A percentile compares a stretch with the other conserved stretches of the same genome.
phyloP scores from a whole-genome alignment of 2,797 vertebrate genomes.

The Ibycter americanus region DNA sequence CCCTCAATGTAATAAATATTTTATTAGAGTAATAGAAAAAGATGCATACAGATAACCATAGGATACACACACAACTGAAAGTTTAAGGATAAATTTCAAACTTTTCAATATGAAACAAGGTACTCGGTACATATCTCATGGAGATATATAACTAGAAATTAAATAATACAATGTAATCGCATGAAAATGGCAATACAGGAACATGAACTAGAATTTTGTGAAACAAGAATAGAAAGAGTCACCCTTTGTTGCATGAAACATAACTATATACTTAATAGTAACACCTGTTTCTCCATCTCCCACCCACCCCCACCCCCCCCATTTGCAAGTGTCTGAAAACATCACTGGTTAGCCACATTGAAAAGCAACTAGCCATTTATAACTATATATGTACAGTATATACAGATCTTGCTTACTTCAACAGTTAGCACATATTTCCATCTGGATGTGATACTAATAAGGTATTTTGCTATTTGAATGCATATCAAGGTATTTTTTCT shows the following conservation, averaged over 20 bases:
- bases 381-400: slow-evolving; percentile 77
- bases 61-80: slow-evolving; percentile 76
- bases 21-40: slow-evolving; percentile 82
- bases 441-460: background rate
- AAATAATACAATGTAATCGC: slow-evolving; percentile 17
- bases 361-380: slow-evolving; percentile 62
- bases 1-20: slow-evolving; percentile 74
- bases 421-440: background rate
- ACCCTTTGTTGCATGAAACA: slow-evolving; percentile 27
- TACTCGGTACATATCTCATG: slow-evolving; percentile 89
- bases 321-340: slow-evolving; percentile 56
- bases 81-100: slow-evolving; percentile 83
- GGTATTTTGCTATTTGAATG: background rate
- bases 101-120: slow-evolving; percentile 98
- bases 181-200: slow-evolving; percentile 52
- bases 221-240: slow-evolving; percentile 54
- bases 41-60: slow-evolving; percentile 81
- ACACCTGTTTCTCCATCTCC: slow-evolving; percentile 12
- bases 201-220: slow-evolving; percentile 33
- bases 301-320: background rate
- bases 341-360: slow-evolving; percentile 59
- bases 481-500: background rate
- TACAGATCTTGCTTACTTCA: slow-evolving; percentile 63
- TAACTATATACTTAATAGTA: slow-evolving; percentile 36
- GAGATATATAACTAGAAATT: slow-evolving; percentile 83